Evolutionary conservation across 2,113 vertebrate species (phyloP).

Genomic region (Psittacara wagleri): DNA sequence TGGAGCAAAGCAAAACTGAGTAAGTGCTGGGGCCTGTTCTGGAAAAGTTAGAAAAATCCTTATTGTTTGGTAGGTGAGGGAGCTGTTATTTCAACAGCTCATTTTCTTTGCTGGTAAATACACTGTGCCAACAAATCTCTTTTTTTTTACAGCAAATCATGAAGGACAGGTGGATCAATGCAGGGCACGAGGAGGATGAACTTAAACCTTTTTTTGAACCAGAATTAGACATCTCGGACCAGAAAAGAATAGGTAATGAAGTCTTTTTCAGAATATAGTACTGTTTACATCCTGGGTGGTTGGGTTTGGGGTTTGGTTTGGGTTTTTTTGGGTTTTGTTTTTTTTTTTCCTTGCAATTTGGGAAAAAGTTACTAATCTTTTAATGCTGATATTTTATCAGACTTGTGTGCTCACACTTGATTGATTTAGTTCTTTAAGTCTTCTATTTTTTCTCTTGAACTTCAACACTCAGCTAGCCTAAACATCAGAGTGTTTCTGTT

Average conservation of each 20-base stretch:
- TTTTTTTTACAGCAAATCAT: conserved; percentile 90
- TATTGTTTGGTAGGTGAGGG: neutral
- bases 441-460: neutral
- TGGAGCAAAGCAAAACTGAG: neutral
- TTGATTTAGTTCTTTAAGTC: neutral
- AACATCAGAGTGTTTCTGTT: neutral
- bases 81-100: neutral
- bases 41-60: neutral
- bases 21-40: neutral
- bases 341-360: neutral
- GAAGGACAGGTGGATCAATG: conserved; percentile 99
- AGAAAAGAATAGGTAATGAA: conserved; percentile 94
- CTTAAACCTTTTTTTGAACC: conserved; percentile 95
- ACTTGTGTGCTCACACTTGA: neutral
- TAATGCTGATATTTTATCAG: neutral
- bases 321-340: neutral
- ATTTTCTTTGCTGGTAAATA: neutral
- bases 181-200: conserved; percentile 94
- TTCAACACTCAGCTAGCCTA: neutral
- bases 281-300: neutral
- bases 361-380: neutral
- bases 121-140: neutral
- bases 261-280: neutral
- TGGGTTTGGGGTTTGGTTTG: neutral
- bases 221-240: conserved; percentile 94